Conservation (phyloP, 2,888 invertebrate genomes). For the Sinopyrophorus schimmeli region DNA sequence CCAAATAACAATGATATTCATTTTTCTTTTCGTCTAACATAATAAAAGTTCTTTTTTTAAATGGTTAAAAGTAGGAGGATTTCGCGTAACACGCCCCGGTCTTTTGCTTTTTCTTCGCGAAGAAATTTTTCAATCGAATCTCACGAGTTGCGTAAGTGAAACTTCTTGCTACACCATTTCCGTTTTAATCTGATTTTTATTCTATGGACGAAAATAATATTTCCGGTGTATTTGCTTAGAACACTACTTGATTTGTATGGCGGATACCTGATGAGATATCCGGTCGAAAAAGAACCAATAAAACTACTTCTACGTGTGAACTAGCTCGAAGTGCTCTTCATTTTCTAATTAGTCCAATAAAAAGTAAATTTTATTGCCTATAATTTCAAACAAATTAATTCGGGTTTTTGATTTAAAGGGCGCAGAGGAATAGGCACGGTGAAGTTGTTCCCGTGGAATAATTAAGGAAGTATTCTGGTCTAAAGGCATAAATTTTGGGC, state of each 20-base stretch:
- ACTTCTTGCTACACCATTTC: constrained; percentile 6
- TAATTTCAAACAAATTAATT: too few relatives aligned
- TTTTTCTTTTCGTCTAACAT: not conserved
- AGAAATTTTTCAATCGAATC: not conserved
- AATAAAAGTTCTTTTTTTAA: constrained; percentile 1
- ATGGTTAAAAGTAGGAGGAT: constrained; percentile 6
- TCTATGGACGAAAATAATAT: constrained; percentile 9
- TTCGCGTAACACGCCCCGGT: not conserved
- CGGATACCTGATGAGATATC: constrained; percentile 1
- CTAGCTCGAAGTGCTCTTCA: too few relatives aligned
- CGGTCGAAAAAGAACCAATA: constrained; percentile 1
- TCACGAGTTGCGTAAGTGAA: not conserved
- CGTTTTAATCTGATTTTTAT: constrained; percentile 4
- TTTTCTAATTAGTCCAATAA: too few relatives aligned
- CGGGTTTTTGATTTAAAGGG: too few relatives aligned
- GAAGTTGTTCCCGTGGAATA: too few relatives aligned
- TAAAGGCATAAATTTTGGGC: too few relatives aligned
- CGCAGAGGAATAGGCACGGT: too few relatives aligned
- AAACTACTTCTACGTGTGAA: too few relatives aligned
- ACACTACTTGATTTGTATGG: constrained; percentile 3
- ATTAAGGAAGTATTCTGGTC: too few relatives aligned
- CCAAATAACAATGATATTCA: constrained; percentile 6
- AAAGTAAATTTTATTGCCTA: too few relatives aligned
- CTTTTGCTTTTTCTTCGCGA: too few relatives aligned
- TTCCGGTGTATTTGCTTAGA: constrained; percentile 4